Base-by-base conservation (phyloP, 2,888 invertebrate species). In the Xylota segnis region DNA sequence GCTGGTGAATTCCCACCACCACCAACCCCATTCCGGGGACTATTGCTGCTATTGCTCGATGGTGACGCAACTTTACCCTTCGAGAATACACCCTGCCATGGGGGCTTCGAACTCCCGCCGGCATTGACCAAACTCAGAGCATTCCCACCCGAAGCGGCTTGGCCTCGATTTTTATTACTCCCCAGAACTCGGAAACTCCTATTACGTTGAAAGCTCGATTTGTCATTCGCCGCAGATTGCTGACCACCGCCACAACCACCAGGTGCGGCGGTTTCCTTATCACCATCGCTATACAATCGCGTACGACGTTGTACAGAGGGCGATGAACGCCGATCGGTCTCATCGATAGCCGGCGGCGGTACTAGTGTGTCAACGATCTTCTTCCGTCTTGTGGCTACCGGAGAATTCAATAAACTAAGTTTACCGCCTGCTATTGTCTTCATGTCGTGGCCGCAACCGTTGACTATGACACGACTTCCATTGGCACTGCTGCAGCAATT, bases 251-350 rank as follows among this genome's bases (percentile, higher is more conserved):
- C 61, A 34, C 27, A 40, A 32, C 50, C 59, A 68, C 74, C 79
- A 70, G 79, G 63, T 16, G 58, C 34, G 29, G 58, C 34, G 29
- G 63, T 37, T 58, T 83, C 88, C 63, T 88, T 89, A 87, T 89
- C 89, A 18, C 89, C 88, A 83, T 89, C 89, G 37, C 89, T 89
- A 61, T 88, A 87, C 63, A 89, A 81, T 45, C 89, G 89, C 63
- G 87, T 87, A 10, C 89, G 88, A 47, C 83, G 65, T n/a, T 54
- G 77, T 18, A 56, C 54, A 3, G 65, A 63, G 58, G 79, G 74
- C 74, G 81, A 56, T 65, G 77, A 83, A 54, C 86, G 86, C 9
- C 72, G 70, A 87, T 87, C 87, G 37, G 83, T 76, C 79, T 87
- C 87, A 68, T 87, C 87, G 63, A 87, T 81, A 63, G 87, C 71